Evolutionary conservation across 2,888 invertebrate species (phyloP).

Genomic region (Drosophila longiperda): DNA sequence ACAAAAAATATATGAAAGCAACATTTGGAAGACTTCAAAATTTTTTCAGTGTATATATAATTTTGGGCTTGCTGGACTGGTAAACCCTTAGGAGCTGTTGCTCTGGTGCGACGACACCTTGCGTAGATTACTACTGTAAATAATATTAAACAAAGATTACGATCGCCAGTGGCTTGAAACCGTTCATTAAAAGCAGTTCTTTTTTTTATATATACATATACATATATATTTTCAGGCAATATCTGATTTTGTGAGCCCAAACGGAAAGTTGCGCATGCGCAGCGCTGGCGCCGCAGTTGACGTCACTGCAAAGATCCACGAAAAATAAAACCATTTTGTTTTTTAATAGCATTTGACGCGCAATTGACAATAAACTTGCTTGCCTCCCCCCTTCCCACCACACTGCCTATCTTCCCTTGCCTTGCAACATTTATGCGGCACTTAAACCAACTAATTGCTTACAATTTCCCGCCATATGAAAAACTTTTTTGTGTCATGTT

Average conservation of each 20-base stretch:
- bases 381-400: rapidly evolving
- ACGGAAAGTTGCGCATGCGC: conserved; percentile 71
- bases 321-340: conserved; percentile 44
- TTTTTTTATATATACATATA: conserved; percentile 1
- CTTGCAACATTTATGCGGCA: conserved; percentile 80
- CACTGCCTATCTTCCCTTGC: conserved; percentile 8
- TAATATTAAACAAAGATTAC: conserved; percentile 79
- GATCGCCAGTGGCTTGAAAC: conserved; percentile 63
- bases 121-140: conserved; percentile 81
- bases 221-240: conserved; percentile 17
- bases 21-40: background rate
- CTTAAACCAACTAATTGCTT: conserved; percentile 82
- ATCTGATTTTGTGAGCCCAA: conserved; percentile 66
- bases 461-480: conserved; percentile 71
- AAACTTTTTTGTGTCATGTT: conserved; percentile 72
- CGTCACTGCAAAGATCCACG: conserved; percentile 2
- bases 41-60: conserved; percentile 14
- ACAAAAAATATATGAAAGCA: background rate
- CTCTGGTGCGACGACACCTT: conserved; percentile 68
- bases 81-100: conserved; percentile 5
- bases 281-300: conserved; percentile 30
- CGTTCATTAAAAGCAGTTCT: conserved; percentile 71
- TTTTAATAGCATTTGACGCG: conserved; percentile 57
- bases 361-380: conserved; percentile 58
- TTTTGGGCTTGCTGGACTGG: conserved; percentile 28